A percentile compares a stretch with the other conserved stretches of the same genome.
Evolutionary conservation across 2,888 invertebrate genomes (phyloP).

Genomic region (Aleiodes alternator): DNA sequence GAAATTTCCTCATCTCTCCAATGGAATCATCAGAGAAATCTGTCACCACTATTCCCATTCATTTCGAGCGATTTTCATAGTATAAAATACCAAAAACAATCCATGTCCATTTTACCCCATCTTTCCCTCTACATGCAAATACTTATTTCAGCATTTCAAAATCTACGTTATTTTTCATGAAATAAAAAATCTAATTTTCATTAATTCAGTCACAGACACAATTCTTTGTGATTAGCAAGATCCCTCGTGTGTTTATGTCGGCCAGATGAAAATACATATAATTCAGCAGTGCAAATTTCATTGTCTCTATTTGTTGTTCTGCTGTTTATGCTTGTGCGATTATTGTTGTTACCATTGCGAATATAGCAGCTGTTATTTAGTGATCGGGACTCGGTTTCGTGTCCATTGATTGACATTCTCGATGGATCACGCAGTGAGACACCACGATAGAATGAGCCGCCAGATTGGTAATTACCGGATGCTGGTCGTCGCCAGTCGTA

Average conservation of each 20-base stretch:
- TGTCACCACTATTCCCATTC: too few species aligned
- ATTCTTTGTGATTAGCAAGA: conserved; percentile 56
- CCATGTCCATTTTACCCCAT: too few species aligned
- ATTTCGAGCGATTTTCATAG: too few species aligned
- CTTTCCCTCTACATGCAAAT: too few species aligned
- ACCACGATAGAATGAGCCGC: conserved; percentile 65
- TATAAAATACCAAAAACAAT: too few species aligned
- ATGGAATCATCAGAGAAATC: too few species aligned
- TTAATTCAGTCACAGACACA: conserved; percentile 57
- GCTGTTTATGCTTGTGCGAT: conserved; percentile 49
- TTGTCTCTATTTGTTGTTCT: conserved; percentile 50
- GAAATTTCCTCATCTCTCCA: too few species aligned
- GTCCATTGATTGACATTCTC: conserved; percentile 54
- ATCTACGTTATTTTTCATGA: neutral
- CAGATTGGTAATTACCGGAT: conserved; percentile 57
- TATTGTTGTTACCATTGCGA: conserved; percentile 53
- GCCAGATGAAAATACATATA: conserved; percentile 62
- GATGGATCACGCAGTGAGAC: conserved; percentile 60
- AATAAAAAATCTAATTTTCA: neutral
- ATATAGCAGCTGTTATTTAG: conserved; percentile 55
- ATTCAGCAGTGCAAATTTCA: conserved; percentile 54
- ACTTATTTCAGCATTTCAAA: neutral
- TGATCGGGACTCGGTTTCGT: conserved; percentile 50
- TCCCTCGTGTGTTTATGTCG: conserved; percentile 57
- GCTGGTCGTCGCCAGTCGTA: conserved; percentile 65